Evolutionary conservation across 1,140 invertebrate species (phyloP).

Genomic region (Scaptodrosophila lebanonensis): DNA sequence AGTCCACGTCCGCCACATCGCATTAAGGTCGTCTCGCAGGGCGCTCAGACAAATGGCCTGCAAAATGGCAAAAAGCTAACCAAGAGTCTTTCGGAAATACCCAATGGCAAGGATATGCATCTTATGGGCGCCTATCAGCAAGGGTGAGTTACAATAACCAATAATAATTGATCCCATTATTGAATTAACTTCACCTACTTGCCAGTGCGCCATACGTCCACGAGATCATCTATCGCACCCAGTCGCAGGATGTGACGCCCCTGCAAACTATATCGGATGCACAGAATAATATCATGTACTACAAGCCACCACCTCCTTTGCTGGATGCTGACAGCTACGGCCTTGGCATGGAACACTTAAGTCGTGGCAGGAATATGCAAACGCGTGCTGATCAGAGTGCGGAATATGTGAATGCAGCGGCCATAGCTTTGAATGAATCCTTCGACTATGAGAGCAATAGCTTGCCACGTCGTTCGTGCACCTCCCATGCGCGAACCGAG

Average conservation of each 20-base stretch:
- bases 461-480: constrained; percentile 60
- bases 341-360: constrained; percentile 58
- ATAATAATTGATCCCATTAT: background rate
- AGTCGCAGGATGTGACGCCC: constrained; percentile 83
- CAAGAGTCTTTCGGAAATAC: constrained; percentile 90
- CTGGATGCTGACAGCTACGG: constrained; percentile 53
- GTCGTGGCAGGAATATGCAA: constrained; percentile 6
- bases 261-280: constrained; percentile 56
- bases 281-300: constrained; percentile 71
- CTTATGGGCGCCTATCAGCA: constrained; percentile 37
- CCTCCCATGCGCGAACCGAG: constrained; percentile 57
- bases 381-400: constrained; percentile 42
- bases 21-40: constrained; percentile 92
- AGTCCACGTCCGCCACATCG: constrained; percentile 85
- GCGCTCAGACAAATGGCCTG: constrained; percentile 90
- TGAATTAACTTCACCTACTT: background rate
- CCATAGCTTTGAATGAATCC: constrained; percentile 55
- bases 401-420: constrained; percentile 57
- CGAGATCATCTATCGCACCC: constrained; percentile 87
- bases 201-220: constrained; percentile 79
- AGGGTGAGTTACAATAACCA: constrained; percentile 22
- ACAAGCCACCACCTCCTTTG: constrained; percentile 63
- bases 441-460: constrained; percentile 76
- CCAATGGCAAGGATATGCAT: constrained; percentile 56
- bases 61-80: constrained; percentile 84